These are phyloP conservation scores for Rattus rattus DNA, from an alignment of 2,113 vertebrate genomes.

Conservation along the genomic window DNA sequence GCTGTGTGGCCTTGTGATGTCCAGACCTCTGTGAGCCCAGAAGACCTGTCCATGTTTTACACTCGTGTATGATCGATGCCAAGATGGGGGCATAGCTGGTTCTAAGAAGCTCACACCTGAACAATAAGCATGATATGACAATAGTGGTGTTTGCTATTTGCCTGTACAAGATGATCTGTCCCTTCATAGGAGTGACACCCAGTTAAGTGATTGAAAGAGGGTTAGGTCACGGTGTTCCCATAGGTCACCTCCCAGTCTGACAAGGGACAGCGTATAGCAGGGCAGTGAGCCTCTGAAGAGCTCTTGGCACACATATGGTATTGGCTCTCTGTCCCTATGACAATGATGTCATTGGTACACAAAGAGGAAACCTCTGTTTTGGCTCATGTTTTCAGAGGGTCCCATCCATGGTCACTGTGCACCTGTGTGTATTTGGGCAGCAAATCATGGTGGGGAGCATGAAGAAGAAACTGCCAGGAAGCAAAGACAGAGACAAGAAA, in stretches of 20 bases:
- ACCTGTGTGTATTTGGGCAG: not conserved
- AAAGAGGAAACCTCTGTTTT: not conserved
- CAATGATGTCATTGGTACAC: not conserved
- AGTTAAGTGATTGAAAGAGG: not conserved
- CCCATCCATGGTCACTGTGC: not conserved
- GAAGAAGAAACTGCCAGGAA: not conserved
- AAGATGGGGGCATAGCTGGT: not conserved
- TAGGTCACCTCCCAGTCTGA: not conserved
- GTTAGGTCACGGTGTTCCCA: not conserved
- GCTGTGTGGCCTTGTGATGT: not conserved
- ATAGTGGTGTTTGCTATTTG: not conserved
- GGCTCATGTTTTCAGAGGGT: not conserved
- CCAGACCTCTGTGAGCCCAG: not conserved
- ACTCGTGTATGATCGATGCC: fast-evolving
- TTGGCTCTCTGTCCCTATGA: not conserved
- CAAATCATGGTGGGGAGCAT: not conserved
- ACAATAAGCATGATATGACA: not conserved
- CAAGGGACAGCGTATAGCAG: not conserved
- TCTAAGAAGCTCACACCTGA: not conserved
- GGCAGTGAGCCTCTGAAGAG: not conserved
- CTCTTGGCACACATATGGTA: not conserved
- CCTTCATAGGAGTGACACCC: not conserved
- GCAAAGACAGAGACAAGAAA: not conserved
- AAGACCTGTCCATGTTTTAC: fast-evolving
- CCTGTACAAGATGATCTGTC: not conserved